These are phyloP conservation scores for Platorchestia sp. DNA, from an alignment of 1,140 invertebrate species.

Conservation along the genomic window DNA sequence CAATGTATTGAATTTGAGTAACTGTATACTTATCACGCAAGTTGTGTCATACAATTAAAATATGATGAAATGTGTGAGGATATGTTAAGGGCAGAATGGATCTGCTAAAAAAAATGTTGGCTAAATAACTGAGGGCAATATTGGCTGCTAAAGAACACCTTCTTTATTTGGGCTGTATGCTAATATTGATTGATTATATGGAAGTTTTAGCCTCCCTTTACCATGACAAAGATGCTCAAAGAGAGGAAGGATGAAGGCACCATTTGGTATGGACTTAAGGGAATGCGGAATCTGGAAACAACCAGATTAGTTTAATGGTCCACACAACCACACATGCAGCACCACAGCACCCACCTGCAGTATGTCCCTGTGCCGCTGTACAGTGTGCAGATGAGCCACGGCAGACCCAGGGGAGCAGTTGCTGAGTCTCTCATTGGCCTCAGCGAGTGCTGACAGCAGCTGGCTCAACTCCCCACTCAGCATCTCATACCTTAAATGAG, in stretches of 20 bases:
- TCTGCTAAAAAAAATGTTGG: background rate
- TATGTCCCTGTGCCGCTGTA: conserved; percentile 95
- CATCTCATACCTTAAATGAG: conserved; percentile 63
- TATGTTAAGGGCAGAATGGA: background rate
- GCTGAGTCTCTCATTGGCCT: conserved; percentile 90
- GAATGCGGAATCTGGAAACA: too few relatives aligned
- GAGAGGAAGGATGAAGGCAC: too few relatives aligned
- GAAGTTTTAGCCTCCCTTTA: too few relatives aligned
- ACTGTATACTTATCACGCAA: background rate
- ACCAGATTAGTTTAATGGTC: too few relatives aligned
- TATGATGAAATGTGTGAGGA: background rate
- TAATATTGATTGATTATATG: too few relatives aligned
- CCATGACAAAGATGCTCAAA: too few relatives aligned
- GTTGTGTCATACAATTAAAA: background rate
- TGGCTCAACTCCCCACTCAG: conserved; percentile 63
- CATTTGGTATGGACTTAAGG: too few relatives aligned
- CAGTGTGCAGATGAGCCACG: conserved; percentile 84
- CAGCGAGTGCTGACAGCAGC: conserved; percentile 77
- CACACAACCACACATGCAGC: background rate
- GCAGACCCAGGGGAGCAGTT: conserved; percentile 76
- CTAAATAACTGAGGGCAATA: too few relatives aligned
- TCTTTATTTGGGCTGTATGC: too few relatives aligned
- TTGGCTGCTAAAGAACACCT: too few relatives aligned
- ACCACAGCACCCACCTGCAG: conserved; percentile 70
- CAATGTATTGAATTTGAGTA: background rate